phyloP scores from a whole-genome alignment of 2,113 vertebrate genomes.

The Eolophus roseicapilla region DNA sequence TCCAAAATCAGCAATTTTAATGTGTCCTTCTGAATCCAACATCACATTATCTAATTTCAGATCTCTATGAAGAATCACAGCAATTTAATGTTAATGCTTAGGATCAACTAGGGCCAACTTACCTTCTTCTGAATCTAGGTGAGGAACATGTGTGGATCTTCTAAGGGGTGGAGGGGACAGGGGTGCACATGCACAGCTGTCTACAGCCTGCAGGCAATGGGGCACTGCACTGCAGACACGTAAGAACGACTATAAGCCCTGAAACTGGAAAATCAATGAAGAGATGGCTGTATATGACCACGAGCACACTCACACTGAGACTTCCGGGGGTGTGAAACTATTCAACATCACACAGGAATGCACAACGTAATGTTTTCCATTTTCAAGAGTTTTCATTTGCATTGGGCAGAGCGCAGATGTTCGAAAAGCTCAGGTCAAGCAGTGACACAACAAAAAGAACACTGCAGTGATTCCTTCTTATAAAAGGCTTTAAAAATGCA shows the following conservation, averaged over 20 bases:
- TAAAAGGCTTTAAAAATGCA: neutral
- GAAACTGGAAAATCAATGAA: neutral
- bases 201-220: too few species aligned
- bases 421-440: neutral
- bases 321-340: neutral
- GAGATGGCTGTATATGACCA: neutral
- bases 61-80: constrained; percentile 78
- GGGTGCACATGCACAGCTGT: rapidly evolving
- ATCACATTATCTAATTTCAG: constrained; percentile 98
- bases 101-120: neutral
- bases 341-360: neutral
- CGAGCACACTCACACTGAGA: neutral
- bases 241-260: neutral
- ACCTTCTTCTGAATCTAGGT: neutral
- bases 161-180: neutral
- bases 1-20: constrained; percentile 98
- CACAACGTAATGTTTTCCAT: rapidly evolving
- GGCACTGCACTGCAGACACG: neutral
- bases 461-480: neutral
- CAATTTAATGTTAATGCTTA: neutral
- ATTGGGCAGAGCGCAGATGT: neutral
- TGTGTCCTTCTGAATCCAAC: constrained; percentile 94
- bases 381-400: neutral
- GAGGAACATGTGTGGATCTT: neutral
- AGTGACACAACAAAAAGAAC: neutral